Evolutionary conservation across 2,797 vertebrate species (phyloP), one percentile per base, ranked within the genome.

Genomic region (Stomatorhinus walkeri): DNA sequence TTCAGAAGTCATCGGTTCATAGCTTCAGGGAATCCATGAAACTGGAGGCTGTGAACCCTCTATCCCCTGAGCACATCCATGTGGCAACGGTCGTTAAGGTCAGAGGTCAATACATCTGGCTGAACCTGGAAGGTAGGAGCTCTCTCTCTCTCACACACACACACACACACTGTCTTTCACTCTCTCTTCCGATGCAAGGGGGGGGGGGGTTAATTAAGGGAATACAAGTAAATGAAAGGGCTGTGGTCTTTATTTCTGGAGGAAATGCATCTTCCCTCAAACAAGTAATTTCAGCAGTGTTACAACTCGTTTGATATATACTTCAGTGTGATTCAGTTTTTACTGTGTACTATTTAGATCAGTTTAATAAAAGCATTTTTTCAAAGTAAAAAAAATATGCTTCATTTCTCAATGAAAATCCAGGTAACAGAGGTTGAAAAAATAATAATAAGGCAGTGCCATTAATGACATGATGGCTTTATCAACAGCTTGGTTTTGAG

Each of bases 21-120:
- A 96, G 96, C 91, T 98, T 98, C 93, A 97, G 97, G 93, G 97
- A 98, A 93, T 96, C 95, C 90, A 99, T 98, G 98, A 99, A 98
- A 94, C 96, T 99, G 16, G 98, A 99, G 93, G 97, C 98, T 4
- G 97, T 98, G 92, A 98, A 99, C 94, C 97, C 96, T 59, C 24
- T 54, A 2, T 89, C 52, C 43, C 79, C 86, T 12, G 49, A 59
- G 87, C 54, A 89, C 56, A 84, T 85, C 59, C 79, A 85, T 28
- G 96, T 99, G 92, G 97, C 97, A 56, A 97, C 97, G 19, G 94
- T 99, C 90, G 97, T 95, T 91, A 96, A 94, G 90, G 96, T 99
- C 93, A 97, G 96, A 95, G 97, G 97, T 83, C 96, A 97, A 19
- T 97, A 98, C 91, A 91, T 99, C 90, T 99, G 98, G 98, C 96